Conservation (phyloP, 1,140 invertebrate species). For the Harlomillsia oculata region DNA sequence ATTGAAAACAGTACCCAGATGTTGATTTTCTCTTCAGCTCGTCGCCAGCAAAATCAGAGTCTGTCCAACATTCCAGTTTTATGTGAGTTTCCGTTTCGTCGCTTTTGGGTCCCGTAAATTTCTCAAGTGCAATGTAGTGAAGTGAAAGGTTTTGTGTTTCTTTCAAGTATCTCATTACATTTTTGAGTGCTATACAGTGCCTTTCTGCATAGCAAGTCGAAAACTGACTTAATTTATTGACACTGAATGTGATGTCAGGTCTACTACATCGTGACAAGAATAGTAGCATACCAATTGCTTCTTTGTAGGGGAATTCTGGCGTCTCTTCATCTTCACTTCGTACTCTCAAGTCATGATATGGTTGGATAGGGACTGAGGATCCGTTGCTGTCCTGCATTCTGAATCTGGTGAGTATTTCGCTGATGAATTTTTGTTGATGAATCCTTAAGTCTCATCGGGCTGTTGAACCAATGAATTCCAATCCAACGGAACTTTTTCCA, state of each 20-base stretch:
- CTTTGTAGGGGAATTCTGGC: too few species aligned
- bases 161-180: slow-evolving; percentile 6
- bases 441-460: background rate
- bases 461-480: slow-evolving; percentile 15
- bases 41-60: slow-evolving; percentile 41
- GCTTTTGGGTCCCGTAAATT: too few species aligned
- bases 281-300: slow-evolving; percentile 40
- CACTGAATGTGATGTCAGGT: slow-evolving; percentile 40
- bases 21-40: slow-evolving; percentile 37
- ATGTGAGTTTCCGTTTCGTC: too few species aligned
- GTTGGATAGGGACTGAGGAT: slow-evolving; percentile 3
- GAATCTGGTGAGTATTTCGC: slow-evolving; percentile 16
- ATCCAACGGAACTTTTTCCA: background rate
- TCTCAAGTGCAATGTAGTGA: too few species aligned
- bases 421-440: slow-evolving; percentile 1
- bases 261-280: slow-evolving; percentile 39
- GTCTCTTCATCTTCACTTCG: too few species aligned
- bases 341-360: too few species aligned
- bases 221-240: slow-evolving; percentile 18
- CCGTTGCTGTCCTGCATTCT: slow-evolving; percentile 22
- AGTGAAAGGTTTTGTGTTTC: background rate
- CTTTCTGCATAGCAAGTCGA: background rate
- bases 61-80: too few species aligned
- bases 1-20: slow-evolving; percentile 34
- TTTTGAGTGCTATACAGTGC: slow-evolving; percentile 17